Evolutionary conservation across 1,140 invertebrate species (phyloP).

Genomic region (Lepidostoma basale): DNA sequence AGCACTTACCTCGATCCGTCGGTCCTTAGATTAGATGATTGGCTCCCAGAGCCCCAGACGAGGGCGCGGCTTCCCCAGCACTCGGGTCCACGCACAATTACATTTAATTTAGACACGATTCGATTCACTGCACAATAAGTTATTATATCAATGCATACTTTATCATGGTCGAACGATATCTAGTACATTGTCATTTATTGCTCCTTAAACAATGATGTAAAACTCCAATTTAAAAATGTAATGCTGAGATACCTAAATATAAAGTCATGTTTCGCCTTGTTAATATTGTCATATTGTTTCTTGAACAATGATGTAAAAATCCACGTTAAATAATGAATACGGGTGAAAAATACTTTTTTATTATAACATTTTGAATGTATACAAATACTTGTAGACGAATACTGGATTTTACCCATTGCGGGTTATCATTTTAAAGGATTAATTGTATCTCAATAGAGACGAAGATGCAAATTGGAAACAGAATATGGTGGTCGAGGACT

Average conservation of each 20-base stretch:
- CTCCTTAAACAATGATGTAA: background rate
- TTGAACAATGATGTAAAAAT: background rate
- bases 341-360: too few species aligned
- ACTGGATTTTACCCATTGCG: too few species aligned
- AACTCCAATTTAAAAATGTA: background rate
- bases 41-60: background rate
- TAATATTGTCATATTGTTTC: background rate
- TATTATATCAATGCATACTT: background rate
- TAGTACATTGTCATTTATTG: too few species aligned
- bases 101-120: constrained; percentile 1
- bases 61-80: constrained; percentile 8
- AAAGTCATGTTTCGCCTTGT: background rate
- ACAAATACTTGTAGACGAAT: too few species aligned
- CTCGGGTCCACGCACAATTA: constrained; percentile 12
- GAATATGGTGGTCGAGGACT: too few species aligned
- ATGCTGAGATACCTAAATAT: background rate
- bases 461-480: too few species aligned
- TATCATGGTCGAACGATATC: too few species aligned
- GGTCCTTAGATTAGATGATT: constrained; percentile 29
- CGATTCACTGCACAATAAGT: background rate
- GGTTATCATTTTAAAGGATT: too few species aligned
- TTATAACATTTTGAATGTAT: too few species aligned
- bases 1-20: constrained; percentile 15
- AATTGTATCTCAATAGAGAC: too few species aligned
- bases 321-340: too few species aligned